These are phyloP conservation scores for Clavelina lepadiformis DNA, from an alignment of 23 tunicate genomes.

Conservation along the genomic window DNA sequence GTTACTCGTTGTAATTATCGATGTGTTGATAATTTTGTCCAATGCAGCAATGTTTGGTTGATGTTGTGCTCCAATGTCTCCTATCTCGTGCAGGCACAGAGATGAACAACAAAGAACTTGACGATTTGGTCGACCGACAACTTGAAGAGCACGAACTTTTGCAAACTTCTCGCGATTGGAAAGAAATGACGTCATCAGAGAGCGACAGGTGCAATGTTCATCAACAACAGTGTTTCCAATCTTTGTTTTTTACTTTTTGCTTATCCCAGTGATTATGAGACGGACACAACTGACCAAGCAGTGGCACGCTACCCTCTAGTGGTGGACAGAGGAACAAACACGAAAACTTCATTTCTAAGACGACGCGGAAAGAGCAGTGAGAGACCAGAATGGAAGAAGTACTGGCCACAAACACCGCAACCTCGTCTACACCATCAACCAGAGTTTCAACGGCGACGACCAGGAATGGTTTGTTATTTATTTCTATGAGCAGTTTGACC, in stretches of 20 bases:
- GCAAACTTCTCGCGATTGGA: too few species aligned
- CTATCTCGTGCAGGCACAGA: slow-evolving; percentile 51
- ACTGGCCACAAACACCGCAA: slow-evolving; percentile 95
- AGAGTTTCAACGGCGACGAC: slow-evolving; percentile 23
- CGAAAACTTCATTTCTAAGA: slow-evolving; percentile 19
- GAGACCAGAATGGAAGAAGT: slow-evolving; percentile 89
- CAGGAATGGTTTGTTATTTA: slow-evolving; percentile 53
- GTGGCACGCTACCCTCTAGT: slow-evolving; percentile 19
- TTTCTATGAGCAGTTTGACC: too few species aligned
- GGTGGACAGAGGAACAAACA: slow-evolving; percentile 67
- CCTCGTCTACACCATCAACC: slow-evolving; percentile 81
- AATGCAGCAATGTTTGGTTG: too few species aligned
- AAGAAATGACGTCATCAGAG: not conserved
- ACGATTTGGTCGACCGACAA: slow-evolving; percentile 43
- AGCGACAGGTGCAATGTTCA: slow-evolving; percentile 12
- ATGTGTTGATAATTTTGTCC: too few species aligned
- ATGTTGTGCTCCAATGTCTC: too few species aligned
- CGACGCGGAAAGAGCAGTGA: slow-evolving; percentile 22
- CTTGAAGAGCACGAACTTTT: slow-evolving; percentile 26
- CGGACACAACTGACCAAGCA: not conserved
- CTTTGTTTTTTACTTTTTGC: not conserved
- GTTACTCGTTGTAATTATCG: not conserved
- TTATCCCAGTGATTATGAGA: slow-evolving; percentile 35
- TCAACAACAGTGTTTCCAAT: too few species aligned
- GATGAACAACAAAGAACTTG: slow-evolving; percentile 27